Percentiles rank a stretch among this genome's conserved stretches.
Evolutionary conservation across 2,113 vertebrate genomes (phyloP).

Genomic region (Microtus montanus): DNA sequence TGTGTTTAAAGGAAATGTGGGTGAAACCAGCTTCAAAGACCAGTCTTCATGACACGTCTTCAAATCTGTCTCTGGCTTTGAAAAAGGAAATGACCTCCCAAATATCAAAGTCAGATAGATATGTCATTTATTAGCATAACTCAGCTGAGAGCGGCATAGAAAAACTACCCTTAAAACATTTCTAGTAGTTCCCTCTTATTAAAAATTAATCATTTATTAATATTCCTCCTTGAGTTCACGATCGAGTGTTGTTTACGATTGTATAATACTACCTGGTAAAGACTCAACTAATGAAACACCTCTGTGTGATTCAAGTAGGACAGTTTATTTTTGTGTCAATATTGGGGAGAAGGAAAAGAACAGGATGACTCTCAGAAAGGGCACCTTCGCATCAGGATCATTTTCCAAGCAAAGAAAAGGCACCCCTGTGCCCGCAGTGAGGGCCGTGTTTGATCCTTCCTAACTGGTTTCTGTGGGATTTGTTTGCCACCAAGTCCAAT

Average conservation of each 20-base stretch:
- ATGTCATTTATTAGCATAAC: conserved; percentile 71
- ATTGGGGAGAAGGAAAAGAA: conserved; percentile 29
- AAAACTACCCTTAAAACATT: conserved; percentile 51
- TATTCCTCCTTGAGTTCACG: conserved; percentile 1
- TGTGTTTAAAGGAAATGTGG: conserved; percentile 60
- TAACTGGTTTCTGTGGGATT: conserved; percentile 82
- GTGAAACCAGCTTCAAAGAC: conserved; percentile 68
- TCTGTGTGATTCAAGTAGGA: conserved; percentile 7
- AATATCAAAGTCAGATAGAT: conserved; percentile 59
- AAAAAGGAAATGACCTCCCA: conserved; percentile 70
- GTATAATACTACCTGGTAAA: neutral
- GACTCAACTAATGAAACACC: conserved; percentile 26
- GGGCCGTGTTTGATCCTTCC: conserved; percentile 79
- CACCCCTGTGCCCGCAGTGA: conserved; percentile 55
- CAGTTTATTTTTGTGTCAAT: conserved; percentile 53
- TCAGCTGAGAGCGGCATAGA: conserved; percentile 53
- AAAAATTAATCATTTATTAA: conserved; percentile 62
- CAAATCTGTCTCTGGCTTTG: conserved; percentile 63
- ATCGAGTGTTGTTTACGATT: conserved; percentile 25
- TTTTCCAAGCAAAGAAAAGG: neutral
- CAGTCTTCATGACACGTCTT: conserved; percentile 75
- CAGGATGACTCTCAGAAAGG: conserved; percentile 19
- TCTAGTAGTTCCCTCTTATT: conserved; percentile 39
- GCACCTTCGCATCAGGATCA: conserved; percentile 49
- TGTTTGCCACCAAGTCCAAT: conserved; percentile 76